Evolutionary conservation across 2,113 vertebrate species (phyloP), one percentile per base, ranked within the genome.

Genomic region (Platysteira castanea): DNA sequence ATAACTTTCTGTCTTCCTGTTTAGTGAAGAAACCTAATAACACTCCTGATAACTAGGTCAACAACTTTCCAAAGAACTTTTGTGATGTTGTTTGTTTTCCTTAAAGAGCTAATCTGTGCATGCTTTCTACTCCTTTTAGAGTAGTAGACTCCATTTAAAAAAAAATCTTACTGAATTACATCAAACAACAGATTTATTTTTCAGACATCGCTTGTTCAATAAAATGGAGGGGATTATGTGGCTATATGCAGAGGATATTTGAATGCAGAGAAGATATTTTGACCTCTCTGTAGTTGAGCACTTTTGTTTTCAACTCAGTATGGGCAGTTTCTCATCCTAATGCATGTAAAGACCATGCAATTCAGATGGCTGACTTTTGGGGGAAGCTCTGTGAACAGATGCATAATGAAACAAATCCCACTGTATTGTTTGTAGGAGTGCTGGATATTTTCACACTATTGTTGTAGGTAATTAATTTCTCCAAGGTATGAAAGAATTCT

Each of bases 321-420:
- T n/a, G 23, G 28, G 31, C 28, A 46, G 16, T 21, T 77, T 65
- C n/a, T 84, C 46, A 53, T 49, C 14, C 15, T 46, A 41, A 42
- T 20, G 11, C 12, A 14, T 4, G 7, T 11, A 15, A 75, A 50
- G 33, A 59, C 13, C 27, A 26, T 0, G 0, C 10, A 75, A 26
- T 14, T 63, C 7, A 59, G 31, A 57, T 11, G 11, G 27, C 8
- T 70, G 50, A 46, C 23, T 49, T 73, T 44, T 47, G 7, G 27
- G 26, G 15, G 44, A 60, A 65, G 11, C 9, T 57, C 22, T 44
- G 7, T 42, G 21, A 89, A 37, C 6, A 86, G 15, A 26, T 35
- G 15, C 13, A 59, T 42, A 57, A 57, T 37, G 37, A 60, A 88
- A 80, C 57, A 79, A 74, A 44, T 52, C 17, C 5, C 37, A 22